Conservation (phyloP, 1,140 invertebrate species). For the Formica selysi region DNA sequence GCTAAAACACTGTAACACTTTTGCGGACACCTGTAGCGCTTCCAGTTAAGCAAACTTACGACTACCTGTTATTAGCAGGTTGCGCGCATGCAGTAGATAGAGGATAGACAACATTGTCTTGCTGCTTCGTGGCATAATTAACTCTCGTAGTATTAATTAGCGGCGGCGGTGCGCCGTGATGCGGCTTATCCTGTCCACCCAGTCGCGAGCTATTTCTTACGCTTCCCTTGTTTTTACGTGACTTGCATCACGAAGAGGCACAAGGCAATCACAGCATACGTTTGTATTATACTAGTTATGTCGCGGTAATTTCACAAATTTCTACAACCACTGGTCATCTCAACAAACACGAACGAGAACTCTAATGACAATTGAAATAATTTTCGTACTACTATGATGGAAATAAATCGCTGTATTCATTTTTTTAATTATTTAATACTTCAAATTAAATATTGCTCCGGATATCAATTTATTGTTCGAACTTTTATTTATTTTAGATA, state of each 20-base stretch:
- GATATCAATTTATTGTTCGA: background rate
- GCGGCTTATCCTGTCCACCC: constrained; percentile 4
- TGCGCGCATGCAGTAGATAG: constrained; percentile 20
- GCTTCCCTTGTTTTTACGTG: constrained; percentile 21
- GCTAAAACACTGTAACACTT: constrained; percentile 52
- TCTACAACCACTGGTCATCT: background rate
- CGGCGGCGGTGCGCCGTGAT: background rate
- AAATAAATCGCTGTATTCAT: background rate
- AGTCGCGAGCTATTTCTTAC: constrained; percentile 19
- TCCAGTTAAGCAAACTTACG: constrained; percentile 49
- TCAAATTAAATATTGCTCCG: background rate
- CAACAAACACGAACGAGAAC: background rate
- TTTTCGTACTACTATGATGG: background rate
- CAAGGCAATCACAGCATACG: background rate
- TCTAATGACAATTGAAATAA: background rate
- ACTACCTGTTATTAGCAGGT: constrained; percentile 59
- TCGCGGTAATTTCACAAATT: constrained; percentile 15
- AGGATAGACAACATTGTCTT: constrained; percentile 65
- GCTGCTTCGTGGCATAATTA: constrained; percentile 68
- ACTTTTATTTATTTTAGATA: background rate
- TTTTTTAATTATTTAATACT: background rate
- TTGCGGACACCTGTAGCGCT: constrained; percentile 64
- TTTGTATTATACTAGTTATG: constrained; percentile 23
- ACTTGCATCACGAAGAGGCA: constrained; percentile 8
- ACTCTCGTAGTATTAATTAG: constrained; percentile 70